Conservation (phyloP, 2,797 vertebrate genomes). For the Manis pentadactyla region DNA sequence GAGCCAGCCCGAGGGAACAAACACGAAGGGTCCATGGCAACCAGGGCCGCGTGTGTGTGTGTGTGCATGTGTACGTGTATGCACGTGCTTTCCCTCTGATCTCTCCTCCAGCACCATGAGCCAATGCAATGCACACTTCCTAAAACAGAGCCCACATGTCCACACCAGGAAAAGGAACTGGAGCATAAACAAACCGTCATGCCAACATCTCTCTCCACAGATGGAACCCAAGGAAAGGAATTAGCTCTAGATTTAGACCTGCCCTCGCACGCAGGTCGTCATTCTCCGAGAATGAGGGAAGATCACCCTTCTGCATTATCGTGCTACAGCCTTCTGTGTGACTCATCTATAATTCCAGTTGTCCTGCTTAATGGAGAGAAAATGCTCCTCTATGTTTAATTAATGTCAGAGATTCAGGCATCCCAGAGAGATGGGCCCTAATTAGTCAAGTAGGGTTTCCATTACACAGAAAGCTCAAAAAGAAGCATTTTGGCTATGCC, state of each 20-base stretch:
- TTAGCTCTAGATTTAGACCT: background rate
- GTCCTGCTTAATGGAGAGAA: background rate
- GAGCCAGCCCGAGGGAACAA: constrained; percentile 50
- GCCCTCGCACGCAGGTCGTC: background rate
- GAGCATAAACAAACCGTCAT: background rate
- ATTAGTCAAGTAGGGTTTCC: constrained; percentile 24
- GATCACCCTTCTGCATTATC: background rate
- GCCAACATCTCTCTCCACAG: background rate
- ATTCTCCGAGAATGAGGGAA: background rate
- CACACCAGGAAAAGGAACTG: background rate
- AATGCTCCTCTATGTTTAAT: constrained; percentile 38
- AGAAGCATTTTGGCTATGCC: background rate
- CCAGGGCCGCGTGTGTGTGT: background rate
- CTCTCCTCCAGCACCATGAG: background rate
- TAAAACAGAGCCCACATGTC: background rate
- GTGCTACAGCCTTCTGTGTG: background rate
- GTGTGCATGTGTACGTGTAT: background rate
- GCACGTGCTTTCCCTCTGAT: background rate
- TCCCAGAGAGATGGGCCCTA: constrained; percentile 20
- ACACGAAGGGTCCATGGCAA: background rate
- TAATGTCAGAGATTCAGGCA: background rate
- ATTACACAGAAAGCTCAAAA: background rate
- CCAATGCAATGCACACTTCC: background rate
- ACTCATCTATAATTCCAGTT: background rate
- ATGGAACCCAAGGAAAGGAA: background rate